Conservation (phyloP, 2,113 vertebrate species). For the Artemisiospiza belli region DNA sequence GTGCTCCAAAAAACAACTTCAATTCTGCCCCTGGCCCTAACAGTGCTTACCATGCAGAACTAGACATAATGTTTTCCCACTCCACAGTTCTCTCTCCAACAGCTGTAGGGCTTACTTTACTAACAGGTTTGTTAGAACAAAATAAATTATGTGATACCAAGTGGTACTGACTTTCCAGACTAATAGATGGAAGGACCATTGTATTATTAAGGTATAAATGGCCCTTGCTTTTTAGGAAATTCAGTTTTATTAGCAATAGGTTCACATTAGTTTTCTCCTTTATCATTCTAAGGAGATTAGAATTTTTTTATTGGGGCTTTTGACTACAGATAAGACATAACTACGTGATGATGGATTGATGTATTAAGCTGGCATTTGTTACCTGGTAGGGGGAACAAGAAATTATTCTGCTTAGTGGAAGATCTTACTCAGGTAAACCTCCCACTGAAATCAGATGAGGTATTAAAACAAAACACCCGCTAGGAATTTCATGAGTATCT, state of each 20-base stretch:
- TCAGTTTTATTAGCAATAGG: constrained; percentile 7
- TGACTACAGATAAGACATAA: background rate
- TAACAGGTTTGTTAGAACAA: constrained; percentile 6
- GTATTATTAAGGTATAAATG: background rate
- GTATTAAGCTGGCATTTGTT: constrained; percentile 36
- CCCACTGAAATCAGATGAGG: constrained; percentile 28
- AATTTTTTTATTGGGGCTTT: constrained; percentile 24
- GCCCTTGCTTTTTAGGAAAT: constrained; percentile 11
- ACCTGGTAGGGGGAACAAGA: constrained; percentile 15
- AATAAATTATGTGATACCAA: background rate
- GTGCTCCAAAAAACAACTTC: background rate
- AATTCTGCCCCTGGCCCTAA: background rate
- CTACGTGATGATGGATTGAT: background rate
- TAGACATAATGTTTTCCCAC: background rate
- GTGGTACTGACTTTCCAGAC: background rate
- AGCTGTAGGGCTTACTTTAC: background rate
- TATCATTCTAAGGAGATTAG: constrained; percentile 14
- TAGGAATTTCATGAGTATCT: constrained; percentile 34
- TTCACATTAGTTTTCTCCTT: background rate
- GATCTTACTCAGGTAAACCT: constrained; percentile 33
- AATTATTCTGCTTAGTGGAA: constrained; percentile 29
- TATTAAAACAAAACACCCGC: background rate
- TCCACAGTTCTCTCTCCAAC: background rate
- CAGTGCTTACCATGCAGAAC: background rate
- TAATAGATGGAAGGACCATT: background rate